Evolutionary conservation across 2,888 invertebrate genomes (phyloP).

Genomic region (Stenchaetothrips biformis): DNA sequence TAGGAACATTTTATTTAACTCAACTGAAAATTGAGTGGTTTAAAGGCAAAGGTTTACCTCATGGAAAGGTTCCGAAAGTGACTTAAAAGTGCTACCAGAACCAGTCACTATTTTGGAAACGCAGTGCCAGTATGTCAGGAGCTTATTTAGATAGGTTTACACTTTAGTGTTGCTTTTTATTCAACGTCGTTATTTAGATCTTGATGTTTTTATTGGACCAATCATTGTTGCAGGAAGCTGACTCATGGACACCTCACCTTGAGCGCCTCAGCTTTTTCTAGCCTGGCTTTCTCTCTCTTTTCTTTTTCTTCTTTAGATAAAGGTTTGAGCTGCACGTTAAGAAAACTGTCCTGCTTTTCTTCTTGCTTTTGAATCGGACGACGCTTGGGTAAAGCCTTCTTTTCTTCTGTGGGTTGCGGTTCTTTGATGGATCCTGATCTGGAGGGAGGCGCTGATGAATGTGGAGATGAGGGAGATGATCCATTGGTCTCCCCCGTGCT

Average conservation of each 20-base stretch:
- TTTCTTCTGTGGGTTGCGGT: neutral
- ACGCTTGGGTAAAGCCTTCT: neutral
- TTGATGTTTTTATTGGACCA: neutral
- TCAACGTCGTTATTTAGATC: neutral
- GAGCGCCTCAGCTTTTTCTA: neutral
- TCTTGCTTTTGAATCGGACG: neutral
- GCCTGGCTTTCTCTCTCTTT: neutral
- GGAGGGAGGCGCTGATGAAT: neutral
- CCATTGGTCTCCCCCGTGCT: slow-evolving; percentile 6
- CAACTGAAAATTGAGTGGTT: neutral
- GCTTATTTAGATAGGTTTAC: neutral
- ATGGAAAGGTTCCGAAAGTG: neutral
- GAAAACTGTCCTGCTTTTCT: slow-evolving; percentile 6
- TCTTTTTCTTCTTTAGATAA: neutral
- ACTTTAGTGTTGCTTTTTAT: neutral
- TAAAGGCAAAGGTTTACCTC: neutral
- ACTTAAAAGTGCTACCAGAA: neutral
- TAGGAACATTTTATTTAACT: neutral
- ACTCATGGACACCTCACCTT: neutral
- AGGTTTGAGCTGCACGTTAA: neutral
- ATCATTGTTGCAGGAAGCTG: neutral
- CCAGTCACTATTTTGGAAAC: neutral
- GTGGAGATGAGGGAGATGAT: neutral
- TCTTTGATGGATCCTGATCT: neutral
- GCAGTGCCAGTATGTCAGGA: neutral